Conservation (phyloP, 2,797 vertebrate species). For the Champsocephalus gunnari region DNA sequence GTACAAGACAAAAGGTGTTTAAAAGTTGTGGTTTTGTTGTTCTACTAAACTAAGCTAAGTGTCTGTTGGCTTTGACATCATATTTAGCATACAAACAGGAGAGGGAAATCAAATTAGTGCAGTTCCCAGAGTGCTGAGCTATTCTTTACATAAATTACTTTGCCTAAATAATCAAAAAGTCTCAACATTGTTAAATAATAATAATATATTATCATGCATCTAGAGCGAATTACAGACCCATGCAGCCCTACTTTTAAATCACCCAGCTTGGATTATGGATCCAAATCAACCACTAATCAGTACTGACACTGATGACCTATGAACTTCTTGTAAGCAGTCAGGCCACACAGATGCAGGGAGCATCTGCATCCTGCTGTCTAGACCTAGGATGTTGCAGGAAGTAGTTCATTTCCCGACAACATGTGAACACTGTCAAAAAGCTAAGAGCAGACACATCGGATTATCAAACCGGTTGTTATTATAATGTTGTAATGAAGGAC, state of each 20-base stretch:
- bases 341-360: slow-evolving; percentile 44
- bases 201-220: background rate
- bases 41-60: background rate
- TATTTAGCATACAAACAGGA: background rate
- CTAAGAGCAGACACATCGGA: slow-evolving; percentile 29
- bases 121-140: background rate
- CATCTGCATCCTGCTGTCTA: background rate
- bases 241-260: background rate
- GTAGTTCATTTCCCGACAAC: slow-evolving; percentile 34
- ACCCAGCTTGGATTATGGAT: background rate
- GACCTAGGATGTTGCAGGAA: slow-evolving; percentile 26
- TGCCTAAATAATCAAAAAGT: background rate
- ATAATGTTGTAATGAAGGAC: slow-evolving; percentile 28
- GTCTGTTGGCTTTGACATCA: background rate
- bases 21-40: background rate
- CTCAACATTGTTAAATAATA: background rate
- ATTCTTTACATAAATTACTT: background rate
- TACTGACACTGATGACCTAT: background rate
- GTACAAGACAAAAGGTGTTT: background rate
- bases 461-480: slow-evolving; percentile 44
- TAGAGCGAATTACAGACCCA: background rate
- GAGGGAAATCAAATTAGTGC: too few relatives aligned
- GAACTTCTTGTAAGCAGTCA: slow-evolving; percentile 11
- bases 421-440: slow-evolving; percentile 32
- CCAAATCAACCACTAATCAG: background rate